Conservation (phyloP, 2,797 vertebrate species). For the Cyclopterus lumpus region DNA sequence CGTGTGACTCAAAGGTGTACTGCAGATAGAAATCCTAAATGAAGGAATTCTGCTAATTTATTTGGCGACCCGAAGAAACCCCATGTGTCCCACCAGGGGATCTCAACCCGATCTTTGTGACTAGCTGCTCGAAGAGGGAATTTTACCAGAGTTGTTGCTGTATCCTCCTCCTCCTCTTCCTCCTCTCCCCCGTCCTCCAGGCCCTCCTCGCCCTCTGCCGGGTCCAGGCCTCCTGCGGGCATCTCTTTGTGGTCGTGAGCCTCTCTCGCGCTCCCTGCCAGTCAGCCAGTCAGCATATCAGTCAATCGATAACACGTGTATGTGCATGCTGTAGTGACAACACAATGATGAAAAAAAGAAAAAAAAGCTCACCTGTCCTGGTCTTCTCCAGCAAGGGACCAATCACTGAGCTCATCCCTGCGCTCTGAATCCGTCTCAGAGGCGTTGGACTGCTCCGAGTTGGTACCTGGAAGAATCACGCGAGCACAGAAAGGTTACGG, state of each 20-base stretch:
- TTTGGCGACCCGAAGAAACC: background rate
- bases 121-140: constrained; percentile 3
- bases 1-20: background rate
- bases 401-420: constrained; percentile 96
- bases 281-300: background rate
- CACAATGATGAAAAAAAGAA: background rate
- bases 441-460: constrained; percentile 95
- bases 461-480: constrained; percentile 85
- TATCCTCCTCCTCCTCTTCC: constrained; percentile 90
- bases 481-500: background rate
- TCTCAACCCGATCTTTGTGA: background rate
- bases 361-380: constrained; percentile 77
- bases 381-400: constrained; percentile 95
- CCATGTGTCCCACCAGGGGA: background rate
- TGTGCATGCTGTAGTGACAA: background rate
- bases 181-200: constrained; percentile 89
- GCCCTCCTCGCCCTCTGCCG: constrained; percentile 90
- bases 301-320: background rate
- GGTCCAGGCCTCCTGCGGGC: constrained; percentile 86
- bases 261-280: constrained; percentile 82
- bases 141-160: constrained; percentile 90
- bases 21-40: background rate
- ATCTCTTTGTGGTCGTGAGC: constrained; percentile 85
- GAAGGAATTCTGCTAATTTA: background rate
- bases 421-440: constrained; percentile 98